phyloP scores from a whole-genome alignment of 2,797 vertebrate genomes.

The Enteromius anoplus region DNA sequence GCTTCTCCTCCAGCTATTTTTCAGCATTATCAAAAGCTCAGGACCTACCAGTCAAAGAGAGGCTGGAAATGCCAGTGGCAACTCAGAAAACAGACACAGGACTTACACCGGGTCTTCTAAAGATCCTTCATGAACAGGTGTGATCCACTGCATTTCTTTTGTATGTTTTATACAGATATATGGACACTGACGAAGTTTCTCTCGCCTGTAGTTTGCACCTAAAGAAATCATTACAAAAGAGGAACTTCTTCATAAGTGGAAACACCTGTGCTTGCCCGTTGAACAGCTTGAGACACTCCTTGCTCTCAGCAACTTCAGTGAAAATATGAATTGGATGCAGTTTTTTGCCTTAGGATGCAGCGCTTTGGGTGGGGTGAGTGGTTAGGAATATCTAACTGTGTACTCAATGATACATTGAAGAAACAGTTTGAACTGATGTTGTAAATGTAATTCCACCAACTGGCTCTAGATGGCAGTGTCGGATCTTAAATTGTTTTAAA shows the following conservation, averaged over 20 bases:
- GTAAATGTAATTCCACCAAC: neutral
- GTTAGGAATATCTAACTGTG: neutral
- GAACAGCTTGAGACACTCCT: slow-evolving; percentile 80
- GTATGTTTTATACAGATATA: neutral
- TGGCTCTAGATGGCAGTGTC: slow-evolving; percentile 45
- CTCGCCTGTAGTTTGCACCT: slow-evolving; percentile 57
- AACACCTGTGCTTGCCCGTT: slow-evolving; percentile 78
- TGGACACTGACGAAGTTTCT: neutral
- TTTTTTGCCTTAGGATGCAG: slow-evolving; percentile 88
- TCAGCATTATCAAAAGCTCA: slow-evolving; percentile 83
- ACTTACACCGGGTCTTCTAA: slow-evolving; percentile 87
- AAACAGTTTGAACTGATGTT: neutral
- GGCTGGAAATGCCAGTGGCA: slow-evolving; percentile 78
- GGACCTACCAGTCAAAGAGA: slow-evolving; percentile 85
- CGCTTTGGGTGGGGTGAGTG: slow-evolving; percentile 82
- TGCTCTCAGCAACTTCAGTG: slow-evolving; percentile 73
- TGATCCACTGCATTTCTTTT: neutral
- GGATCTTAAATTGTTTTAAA: neutral
- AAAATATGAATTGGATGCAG: slow-evolving; percentile 82
- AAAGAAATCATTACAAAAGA: slow-evolving; percentile 61
- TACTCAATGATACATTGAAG: neutral
- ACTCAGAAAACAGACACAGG: slow-evolving; percentile 76
- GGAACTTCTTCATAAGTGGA: slow-evolving; percentile 84
- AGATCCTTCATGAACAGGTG: slow-evolving; percentile 89
- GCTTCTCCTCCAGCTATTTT: slow-evolving; percentile 82